Base-by-base conservation (phyloP, 2,113 vertebrate species). In the Holacanthus passer region DNA sequence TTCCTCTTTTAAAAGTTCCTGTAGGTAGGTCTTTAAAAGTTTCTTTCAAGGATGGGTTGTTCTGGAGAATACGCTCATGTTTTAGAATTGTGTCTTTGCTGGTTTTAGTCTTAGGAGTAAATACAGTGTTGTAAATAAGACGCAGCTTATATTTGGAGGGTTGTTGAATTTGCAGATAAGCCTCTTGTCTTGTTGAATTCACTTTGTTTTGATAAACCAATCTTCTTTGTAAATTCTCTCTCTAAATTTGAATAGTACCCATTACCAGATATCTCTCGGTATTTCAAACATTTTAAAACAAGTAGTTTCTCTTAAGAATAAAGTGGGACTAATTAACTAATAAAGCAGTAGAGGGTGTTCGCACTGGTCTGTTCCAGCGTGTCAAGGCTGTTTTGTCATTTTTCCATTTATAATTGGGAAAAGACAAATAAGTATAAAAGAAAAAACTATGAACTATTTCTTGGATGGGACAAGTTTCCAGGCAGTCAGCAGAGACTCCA, bases 11-110 rank as follows among this genome's bases (percentile, higher is more conserved):
- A 11, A 71, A 27, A 29, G 27, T 43, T 17, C 24, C 13, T 53
- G 24, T 29, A 29, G 53, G 27, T 32, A 70, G n/a, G 24, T 31
- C 27, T 59, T 7, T 22, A 31, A 22, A 24, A 11, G 53, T 31
- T 71, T 56, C 50, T 20, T 43, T 45, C 37, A 72, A 32, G 27
- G 29, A 35, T 60, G 39, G 39, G 39, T n/a, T 13, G 20, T 73
- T 73, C 35, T 60, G 29, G 12, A 24, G 71, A 73, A 24, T 11
- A 73, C 10, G 53, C 53, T 27, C 45, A 31, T 59, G 24, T 70
- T 41, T 41, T 41, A 41, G 39, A 41, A 41, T 45, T 3, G 16
- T 14, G 48, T 53, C n/a, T 48, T 55, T 58, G 29, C 31, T 31
- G 55, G 31, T 29, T 24, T 55, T 24, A 22, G 27, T 50, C 20